phyloP scores from a whole-genome alignment of 2,888 invertebrate species.

The Auanema freiburgensis region DNA sequence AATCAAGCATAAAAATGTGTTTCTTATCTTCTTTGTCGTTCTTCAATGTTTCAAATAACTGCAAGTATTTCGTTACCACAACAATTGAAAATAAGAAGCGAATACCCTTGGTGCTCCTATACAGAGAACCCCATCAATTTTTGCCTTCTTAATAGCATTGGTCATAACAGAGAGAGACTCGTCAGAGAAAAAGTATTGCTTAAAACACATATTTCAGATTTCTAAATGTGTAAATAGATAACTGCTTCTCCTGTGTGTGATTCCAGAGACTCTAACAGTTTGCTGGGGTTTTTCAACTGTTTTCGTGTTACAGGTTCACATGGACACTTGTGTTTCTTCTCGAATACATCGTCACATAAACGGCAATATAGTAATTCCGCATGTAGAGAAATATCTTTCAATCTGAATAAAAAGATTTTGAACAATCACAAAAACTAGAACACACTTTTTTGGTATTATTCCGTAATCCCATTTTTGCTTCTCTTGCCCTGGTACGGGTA shows the following conservation, averaged over 20 bases:
- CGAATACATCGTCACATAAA: conserved; percentile 41
- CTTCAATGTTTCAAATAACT: conserved; percentile 39
- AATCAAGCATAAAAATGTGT: conserved; percentile 51
- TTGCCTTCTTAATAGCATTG: conserved; percentile 28
- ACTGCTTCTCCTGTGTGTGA: conserved; percentile 54
- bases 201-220: no score
- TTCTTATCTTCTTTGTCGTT: conserved; percentile 23
- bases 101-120: conserved; percentile 48
- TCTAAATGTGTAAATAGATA: conserved; percentile 2
- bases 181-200: conserved; percentile 60
- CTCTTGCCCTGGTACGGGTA: neutral
- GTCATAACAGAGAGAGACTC: conserved; percentile 45
- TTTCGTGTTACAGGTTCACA: conserved; percentile 30
- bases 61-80: conserved; percentile 1
- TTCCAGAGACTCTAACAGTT: conserved; percentile 34
- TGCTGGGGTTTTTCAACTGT: conserved; percentile 31
- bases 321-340: conserved; percentile 41
- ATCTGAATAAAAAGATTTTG: conserved; percentile 21
- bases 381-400: conserved; percentile 31
- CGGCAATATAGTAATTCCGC: conserved; percentile 39
- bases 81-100: neutral
- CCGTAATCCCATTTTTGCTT: conserved; percentile 22
- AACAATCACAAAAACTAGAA: neutral
- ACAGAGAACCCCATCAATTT: conserved; percentile 53
- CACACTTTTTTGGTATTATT: conserved; percentile 36